Evolutionary conservation across 2,113 vertebrate species (phyloP).

Genomic region (Tinamus guttatus): DNA sequence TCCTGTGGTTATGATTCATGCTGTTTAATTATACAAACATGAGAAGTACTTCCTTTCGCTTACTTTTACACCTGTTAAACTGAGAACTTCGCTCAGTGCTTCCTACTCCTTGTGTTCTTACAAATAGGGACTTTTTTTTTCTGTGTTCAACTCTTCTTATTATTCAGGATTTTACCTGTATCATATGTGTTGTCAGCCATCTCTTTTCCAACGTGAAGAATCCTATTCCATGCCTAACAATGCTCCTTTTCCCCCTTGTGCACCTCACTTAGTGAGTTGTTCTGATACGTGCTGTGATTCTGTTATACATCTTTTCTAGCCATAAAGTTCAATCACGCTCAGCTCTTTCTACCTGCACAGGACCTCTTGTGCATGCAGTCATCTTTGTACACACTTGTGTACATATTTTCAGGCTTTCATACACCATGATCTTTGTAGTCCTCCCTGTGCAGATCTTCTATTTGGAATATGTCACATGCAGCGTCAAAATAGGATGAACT

Average conservation of each 20-base stretch:
- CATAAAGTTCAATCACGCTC: neutral
- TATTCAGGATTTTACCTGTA: neutral
- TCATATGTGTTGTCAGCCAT: neutral
- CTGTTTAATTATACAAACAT: neutral
- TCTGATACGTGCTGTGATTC: neutral
- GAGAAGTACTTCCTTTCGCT: neutral
- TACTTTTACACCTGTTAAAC: neutral
- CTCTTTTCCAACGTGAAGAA: neutral
- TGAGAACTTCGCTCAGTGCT: neutral
- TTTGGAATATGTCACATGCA: neutral
- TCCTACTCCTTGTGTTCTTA: neutral
- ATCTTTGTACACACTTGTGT: neutral
- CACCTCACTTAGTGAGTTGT: neutral
- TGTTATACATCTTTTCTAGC: neutral
- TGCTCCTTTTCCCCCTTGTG: neutral
- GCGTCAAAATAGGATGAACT: neutral
- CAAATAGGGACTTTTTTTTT: neutral
- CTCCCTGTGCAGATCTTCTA: neutral
- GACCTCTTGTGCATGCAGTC: fast-evolving
- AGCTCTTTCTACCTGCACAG: neutral
- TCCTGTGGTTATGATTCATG: neutral
- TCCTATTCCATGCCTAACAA: neutral
- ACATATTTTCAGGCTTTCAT: neutral
- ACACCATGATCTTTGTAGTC: neutral
- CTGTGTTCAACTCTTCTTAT: neutral